Conservation (phyloP, 2,888 invertebrate genomes). For the Norana najaformis region DNA sequence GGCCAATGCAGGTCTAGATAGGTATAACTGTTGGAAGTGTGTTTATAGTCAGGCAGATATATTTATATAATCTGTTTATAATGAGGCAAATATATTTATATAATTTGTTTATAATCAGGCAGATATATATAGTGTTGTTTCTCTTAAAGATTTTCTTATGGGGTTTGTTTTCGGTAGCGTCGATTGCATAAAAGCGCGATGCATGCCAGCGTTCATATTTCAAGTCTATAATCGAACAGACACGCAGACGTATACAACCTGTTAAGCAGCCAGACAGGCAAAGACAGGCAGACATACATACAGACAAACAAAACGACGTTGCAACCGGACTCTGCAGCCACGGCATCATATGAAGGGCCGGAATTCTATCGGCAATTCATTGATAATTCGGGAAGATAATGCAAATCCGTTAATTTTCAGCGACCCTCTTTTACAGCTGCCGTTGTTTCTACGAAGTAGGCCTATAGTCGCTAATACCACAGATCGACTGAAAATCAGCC, state of each 20-base stretch:
- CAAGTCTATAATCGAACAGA: not conserved
- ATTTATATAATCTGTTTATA: too few species aligned
- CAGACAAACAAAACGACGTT: not conserved
- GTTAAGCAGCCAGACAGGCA: too few species aligned
- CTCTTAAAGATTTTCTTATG: not conserved
- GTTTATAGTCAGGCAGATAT: not conserved
- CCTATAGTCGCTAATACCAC: not conserved
- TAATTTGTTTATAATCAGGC: not conserved
- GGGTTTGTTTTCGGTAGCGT: not conserved
- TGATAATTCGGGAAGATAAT: not conserved
- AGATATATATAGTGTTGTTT: not conserved
- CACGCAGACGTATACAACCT: not conserved
- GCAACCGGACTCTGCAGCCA: not conserved
- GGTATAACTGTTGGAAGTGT: not conserved
- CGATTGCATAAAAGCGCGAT: not conserved
- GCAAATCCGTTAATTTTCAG: not conserved
- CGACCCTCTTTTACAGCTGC: not conserved
- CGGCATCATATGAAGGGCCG: not conserved
- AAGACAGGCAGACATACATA: not conserved
- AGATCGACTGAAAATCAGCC: not conserved
- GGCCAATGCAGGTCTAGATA: not conserved
- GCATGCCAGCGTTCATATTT: not conserved
- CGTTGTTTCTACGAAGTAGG: too few species aligned
- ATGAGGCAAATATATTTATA: not conserved
- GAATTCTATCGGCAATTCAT: not conserved